These are phyloP conservation scores for Lathamus discolor DNA, from an alignment of 2,113 vertebrate genomes.

Conservation along the genomic window DNA sequence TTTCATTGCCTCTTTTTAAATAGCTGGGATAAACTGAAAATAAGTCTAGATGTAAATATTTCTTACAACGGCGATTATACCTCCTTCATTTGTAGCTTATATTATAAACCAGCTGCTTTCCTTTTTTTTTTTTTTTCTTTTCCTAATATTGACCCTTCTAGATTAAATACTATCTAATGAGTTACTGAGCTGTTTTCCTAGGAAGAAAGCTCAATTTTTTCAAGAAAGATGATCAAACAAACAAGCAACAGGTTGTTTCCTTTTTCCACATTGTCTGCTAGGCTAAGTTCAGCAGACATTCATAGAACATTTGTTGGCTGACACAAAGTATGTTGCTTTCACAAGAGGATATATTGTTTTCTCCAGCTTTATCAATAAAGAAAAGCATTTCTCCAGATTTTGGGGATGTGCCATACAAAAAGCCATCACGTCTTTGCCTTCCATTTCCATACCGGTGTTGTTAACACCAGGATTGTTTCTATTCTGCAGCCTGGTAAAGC, in stretches of 20 bases:
- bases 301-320: not conserved
- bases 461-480: not conserved
- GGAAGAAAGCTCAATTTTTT: not conserved
- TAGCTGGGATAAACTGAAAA: not conserved
- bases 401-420: not conserved
- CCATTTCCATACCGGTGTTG: not conserved
- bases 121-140: not conserved
- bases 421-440: not conserved
- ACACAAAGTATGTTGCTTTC: not conserved
- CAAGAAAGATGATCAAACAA: not conserved
- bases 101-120: not conserved
- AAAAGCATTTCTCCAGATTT: not conserved
- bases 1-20: not conserved
- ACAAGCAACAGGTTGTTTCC: not conserved
- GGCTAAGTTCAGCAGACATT: not conserved
- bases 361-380: not conserved
- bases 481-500: not conserved
- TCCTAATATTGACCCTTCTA: not conserved
- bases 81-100: not conserved
- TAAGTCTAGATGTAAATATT: not conserved
- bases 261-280: not conserved
- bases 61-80: not conserved
- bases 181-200: not conserved
- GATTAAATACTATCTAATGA: not conserved
- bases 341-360: not conserved